Evolutionary conservation across 2,888 invertebrate genomes (phyloP), one percentile per base, ranked within the genome.

Genomic region (Latrodectus elegans): DNA sequence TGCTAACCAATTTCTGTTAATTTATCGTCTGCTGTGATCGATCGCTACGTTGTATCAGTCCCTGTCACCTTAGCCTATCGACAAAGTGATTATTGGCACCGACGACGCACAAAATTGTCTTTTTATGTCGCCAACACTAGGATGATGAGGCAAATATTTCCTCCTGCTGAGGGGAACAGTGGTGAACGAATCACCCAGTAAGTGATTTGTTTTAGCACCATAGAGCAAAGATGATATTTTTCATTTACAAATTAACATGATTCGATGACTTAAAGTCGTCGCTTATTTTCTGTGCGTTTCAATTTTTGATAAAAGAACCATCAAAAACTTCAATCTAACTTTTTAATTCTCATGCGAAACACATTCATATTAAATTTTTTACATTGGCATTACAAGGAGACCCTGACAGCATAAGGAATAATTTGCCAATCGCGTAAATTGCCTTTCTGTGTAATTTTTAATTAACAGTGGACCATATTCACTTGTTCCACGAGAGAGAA

Each of bases 51-150:
- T 76, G 65, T 83, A 83, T 83, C 83, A 70, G 60, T n/a, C 17
- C 51, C 26, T 64, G 71, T 83, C 83, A 83, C 83, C 76, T 83
- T 83, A 76, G 83, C 83, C 38, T 76, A 83, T 83, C 83, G 83
- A 71, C 83, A 83, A 83, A 83, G 83, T 83, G 83, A 83, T 83
- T 83, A 83, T 83, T 83, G 76, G 64, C 71, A 70, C 60, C 15
- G 26, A 9, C 68, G 8, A 22, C 51, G 12, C 49, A 9, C 64
- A 60, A 64, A 60, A 64, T 17, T 38, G 51, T 9, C 38, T 14
- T 12, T 22, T 38, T 6, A 17, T 72, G 51, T 55, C 71, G 71
- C n/a, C 55, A 49, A 64, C 60, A 51, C 72, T 22, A 72, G 72
- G 71, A 72, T 72, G 80, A 64, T 52, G 72, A 2, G n/a, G n/a